Base-by-base conservation (phyloP, 2,797 vertebrate species). In the Erethizon dorsatum region DNA sequence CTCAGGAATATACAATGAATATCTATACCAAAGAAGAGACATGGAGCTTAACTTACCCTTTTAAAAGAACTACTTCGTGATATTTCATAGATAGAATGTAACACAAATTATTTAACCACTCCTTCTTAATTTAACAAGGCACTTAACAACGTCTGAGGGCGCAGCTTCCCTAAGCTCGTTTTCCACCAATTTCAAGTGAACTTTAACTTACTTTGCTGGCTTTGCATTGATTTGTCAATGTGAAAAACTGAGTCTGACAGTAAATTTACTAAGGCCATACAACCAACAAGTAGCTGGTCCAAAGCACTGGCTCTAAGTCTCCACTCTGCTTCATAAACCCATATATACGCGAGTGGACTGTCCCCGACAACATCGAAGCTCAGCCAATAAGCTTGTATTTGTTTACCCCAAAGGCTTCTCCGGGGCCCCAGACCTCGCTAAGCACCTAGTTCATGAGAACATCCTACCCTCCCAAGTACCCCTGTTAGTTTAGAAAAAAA, bases 11-110 rank as follows among this genome's bases (percentile, higher is more conserved):
- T 11, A 71, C 85, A 85, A 56, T 50, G 75, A 54, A 17, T 65
- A 61, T 41, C 54, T 63, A 83, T 88, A 37, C 59, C 77, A 20
- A 45, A 87, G 17, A 90, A 85, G 54, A 88, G 28, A 57, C 37
- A 63, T 20, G 52, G 41, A 91, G 31, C 22, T 85, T 75, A 96
- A 92, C 12, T 85, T 57, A 61, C 15, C 3, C 91, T 89, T 94
- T 73, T 45, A 92, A 96, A 96, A 84, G 78, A 96, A 85, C 65
- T 75, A 80, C 59, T 77, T 89, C 2, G 6, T 37, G 59, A 63
- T 45, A 79, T 5, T 37, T 20, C 37, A 85, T 45, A 56, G 45
- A 56, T 65, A 85, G 28, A 6, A 73, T 20, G 7, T 33, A 82
- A 92, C 37, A 90, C 47, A 93, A 47, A 41, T 79, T 52, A 50